Evolutionary conservation across 1,140 invertebrate genomes (phyloP), one percentile per base, ranked within the genome.

Genomic region (Parapsyche elsis): DNA sequence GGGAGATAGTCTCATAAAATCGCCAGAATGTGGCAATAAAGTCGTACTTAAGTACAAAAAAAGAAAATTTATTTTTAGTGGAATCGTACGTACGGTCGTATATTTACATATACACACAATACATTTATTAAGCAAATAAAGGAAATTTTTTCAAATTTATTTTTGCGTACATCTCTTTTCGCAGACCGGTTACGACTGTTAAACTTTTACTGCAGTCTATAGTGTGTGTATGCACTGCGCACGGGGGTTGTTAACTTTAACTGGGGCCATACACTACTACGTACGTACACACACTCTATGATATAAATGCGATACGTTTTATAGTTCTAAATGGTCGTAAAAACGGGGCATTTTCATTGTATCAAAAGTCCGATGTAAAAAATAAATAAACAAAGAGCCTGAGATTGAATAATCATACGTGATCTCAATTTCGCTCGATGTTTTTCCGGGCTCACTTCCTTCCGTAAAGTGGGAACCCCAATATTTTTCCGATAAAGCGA

Each of bases 401-500:
- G 73, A 79, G 70, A 30, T 30, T 71, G 5, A 59, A 73, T 71
- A 57, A 16, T 46, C 14, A 79, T 53, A 79, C 78, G 78, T 79
- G 78, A 79, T 79, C 78, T 14, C 23, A 46, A 45, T 71, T 49
- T 79, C 26, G n/a, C n/a, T n/a, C n/a, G n/a, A n/a, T n/a, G n/a
- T n/a, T n/a, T n/a, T n/a, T n/a, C 71, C 44, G 45, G 24, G 57
- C 73, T 45, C 14, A 0, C 38, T 78, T 71, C 77, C 38, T 16
- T 45, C 64, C 9, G 10, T 5, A 46, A 21, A 21, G 19, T 16
- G 24, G 44, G 26, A 57, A 71, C 5, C 44, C 74, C 49, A 21
- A 75, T 74, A 80, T 70, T 82, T 82, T 80, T 76, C 75, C 57
- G 74, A 80, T 80, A 71, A 53, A 53, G 16, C 49, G 49, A 53